phyloP scores from a whole-genome alignment of 2,797 vertebrate genomes.

The Acipenser transmontanus region DNA sequence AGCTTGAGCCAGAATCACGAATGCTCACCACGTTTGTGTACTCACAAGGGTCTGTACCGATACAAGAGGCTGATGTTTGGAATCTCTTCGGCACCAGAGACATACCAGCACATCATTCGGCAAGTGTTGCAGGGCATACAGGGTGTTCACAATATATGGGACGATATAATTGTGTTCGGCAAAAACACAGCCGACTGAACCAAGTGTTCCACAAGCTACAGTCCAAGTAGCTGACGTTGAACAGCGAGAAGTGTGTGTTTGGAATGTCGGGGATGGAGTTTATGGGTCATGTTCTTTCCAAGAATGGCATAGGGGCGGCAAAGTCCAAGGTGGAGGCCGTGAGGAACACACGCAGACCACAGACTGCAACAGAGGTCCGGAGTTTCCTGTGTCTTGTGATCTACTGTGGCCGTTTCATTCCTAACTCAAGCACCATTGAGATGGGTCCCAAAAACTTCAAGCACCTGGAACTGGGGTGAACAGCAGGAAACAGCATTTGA shows the following conservation, averaged over 20 bases:
- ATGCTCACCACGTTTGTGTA: slow-evolving; percentile 16
- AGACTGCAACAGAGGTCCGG: slow-evolving; percentile 2
- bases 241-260: slow-evolving; percentile 14
- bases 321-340: slow-evolving; percentile 6
- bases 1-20: slow-evolving; percentile 16
- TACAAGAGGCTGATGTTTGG: slow-evolving; percentile 18
- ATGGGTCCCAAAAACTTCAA: slow-evolving; percentile 13
- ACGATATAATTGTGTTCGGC: too few relatives aligned
- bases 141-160: neutral
- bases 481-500: slow-evolving; percentile 19
- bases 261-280: slow-evolving; percentile 15
- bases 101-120: slow-evolving; percentile 16
- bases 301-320: slow-evolving; percentile 9
- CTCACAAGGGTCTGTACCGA: slow-evolving; percentile 15
- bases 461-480: slow-evolving; percentile 24
- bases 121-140: slow-evolving; percentile 8
- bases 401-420: slow-evolving; percentile 21
- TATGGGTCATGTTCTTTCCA: slow-evolving; percentile 8
- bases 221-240: neutral
- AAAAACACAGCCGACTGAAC: too few relatives aligned
- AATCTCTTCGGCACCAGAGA: slow-evolving; percentile 15
- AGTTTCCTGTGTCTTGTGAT: slow-evolving; percentile 7
- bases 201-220: too few relatives aligned
- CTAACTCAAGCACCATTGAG: slow-evolving; percentile 11
- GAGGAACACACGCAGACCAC: neutral